Evolutionary conservation across 2,113 vertebrate species (phyloP), one percentile per base, ranked within the genome.

Genomic region (Gadus macrocephalus): DNA sequence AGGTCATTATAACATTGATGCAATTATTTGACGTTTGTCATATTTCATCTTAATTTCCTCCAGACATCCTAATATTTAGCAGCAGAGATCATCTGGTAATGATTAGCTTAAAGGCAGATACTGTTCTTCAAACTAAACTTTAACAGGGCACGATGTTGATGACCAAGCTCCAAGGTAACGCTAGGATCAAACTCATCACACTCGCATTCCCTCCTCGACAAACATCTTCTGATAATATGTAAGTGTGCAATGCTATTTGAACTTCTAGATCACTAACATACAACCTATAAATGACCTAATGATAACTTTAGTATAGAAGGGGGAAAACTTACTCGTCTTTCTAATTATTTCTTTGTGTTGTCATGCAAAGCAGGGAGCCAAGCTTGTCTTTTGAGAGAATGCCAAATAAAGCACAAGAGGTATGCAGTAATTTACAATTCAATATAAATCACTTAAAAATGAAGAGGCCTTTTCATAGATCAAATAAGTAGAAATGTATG

Each of bases 361-460:
- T 49, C 42, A 58, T n/a, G 28, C 64, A 25, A 27, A 53, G 55
- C 53, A 20, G 55, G 19, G 63, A 42, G 31, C 20, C 25, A 35
- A n/a, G 25, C 67, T 66, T 17, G 62, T 73, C 38, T 25, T 72
- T 73, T 72, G 69, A 82, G 65, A 90, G 78, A 78, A 93, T 93
- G 90, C 87, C 91, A 75, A 91, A 91, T 76, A 92, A 90, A 92
- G 87, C 89, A 19, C 89, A 94, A 81, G 90, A 94, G 89, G 89
- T 93, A 81, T 80, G 85, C 75, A 62, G 8, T 55, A 69, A 70
- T 19, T 2, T 20, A 72, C 63, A 35, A 49, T 49, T 49, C 8
- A 0, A 62, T 12, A 58, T 20, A 49, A 66, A 35, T 31, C 17
- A 35, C 6, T 35, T 35, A 6, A 35, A 35, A 35, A 35, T 35